These are phyloP conservation scores for Lacerta agilis DNA, from an alignment of 2,797 vertebrate genomes.

Conservation along the genomic window DNA sequence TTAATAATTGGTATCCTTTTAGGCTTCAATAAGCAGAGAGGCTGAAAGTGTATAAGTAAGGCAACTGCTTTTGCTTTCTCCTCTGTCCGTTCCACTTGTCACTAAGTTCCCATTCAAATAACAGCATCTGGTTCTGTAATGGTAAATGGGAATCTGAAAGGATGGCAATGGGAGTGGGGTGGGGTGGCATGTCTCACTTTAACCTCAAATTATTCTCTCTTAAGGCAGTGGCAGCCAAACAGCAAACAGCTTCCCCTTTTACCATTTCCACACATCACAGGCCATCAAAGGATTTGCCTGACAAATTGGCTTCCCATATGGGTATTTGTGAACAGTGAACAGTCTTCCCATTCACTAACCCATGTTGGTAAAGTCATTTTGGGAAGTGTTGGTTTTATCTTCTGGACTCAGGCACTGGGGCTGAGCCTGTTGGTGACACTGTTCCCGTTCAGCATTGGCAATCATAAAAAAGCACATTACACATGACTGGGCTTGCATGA, in stretches of 20 bases:
- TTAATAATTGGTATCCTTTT: not conserved
- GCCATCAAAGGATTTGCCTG: constrained; percentile 63
- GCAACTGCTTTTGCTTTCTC: not conserved
- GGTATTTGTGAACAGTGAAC: constrained; percentile 71
- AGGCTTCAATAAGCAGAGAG: not conserved
- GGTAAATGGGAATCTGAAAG: constrained; percentile 14
- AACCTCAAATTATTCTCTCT: constrained; percentile 30
- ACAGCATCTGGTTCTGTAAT: constrained; percentile 16
- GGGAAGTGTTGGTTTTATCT: constrained; percentile 77
- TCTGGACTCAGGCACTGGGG: constrained; percentile 69
- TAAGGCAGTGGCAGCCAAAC: not conserved
- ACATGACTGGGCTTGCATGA: constrained; percentile 80
- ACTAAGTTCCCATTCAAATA: constrained; percentile 12
- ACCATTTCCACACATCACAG: constrained; percentile 57
- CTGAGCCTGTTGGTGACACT: constrained; percentile 59
- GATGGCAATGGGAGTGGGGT: constrained; percentile 36
- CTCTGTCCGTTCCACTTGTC: not conserved
- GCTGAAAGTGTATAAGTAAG: not conserved
- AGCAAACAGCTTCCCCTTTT: constrained; percentile 11
- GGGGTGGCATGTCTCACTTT: constrained; percentile 45
- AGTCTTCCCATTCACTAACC: constrained; percentile 79
- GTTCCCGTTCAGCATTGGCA: constrained; percentile 76
- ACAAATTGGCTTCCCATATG: constrained; percentile 73
- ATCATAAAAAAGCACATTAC: constrained; percentile 80
- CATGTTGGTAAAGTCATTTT: constrained; percentile 62